Base-by-base conservation (phyloP, 2,113 vertebrate species). In the Barbus barbus region DNA sequence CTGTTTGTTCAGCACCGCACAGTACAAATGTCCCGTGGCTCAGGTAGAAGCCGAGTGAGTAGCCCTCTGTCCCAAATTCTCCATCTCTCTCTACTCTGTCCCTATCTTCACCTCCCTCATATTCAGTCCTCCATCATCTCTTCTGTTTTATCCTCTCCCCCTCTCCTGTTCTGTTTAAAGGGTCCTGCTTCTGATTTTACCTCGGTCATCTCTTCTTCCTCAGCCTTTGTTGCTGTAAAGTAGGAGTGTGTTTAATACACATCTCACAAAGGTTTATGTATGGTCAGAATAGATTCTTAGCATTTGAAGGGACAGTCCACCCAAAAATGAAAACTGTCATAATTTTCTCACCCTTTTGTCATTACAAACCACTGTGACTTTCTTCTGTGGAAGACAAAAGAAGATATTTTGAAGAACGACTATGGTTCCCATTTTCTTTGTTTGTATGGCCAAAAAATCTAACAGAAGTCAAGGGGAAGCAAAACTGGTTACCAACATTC, bases 1-100 rank as follows among this genome's bases (percentile, higher is more conserved):
- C 93, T 98, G 97, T 89, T 95, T 97, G 78, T 98, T 98, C 94
- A 98, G 96, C 84, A 97, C 97, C 0, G 97, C 97, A 13, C 97
- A 98, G 93, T 98, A 98, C 87, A 98, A 97, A 92, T 98, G 97
- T 88, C 97, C 97, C 0, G 97, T 97, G 90, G 96, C 96, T 75
- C 96, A 96, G 88, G 89, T 93, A 3, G 97, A 97, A 85, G 95
- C 95, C 48, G 97, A 97, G 97, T 97, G 88, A 97, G 93, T 94
- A 86, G 24, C 60, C 67, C 26, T 83, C 53, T 31, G 26, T 72
- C 22, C 69, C 38, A 58, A 24, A 26, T 46, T 63, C 38, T 82
- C 77, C 72, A 24, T 63, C 60, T 46, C 78, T 58, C 58, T 86
- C 63, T 38, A 67, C 67, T 63, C 44, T 80, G 60, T 36, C 44